Conservation (phyloP, 1,140 invertebrate genomes). For the Muscidifurax raptorellus region DNA sequence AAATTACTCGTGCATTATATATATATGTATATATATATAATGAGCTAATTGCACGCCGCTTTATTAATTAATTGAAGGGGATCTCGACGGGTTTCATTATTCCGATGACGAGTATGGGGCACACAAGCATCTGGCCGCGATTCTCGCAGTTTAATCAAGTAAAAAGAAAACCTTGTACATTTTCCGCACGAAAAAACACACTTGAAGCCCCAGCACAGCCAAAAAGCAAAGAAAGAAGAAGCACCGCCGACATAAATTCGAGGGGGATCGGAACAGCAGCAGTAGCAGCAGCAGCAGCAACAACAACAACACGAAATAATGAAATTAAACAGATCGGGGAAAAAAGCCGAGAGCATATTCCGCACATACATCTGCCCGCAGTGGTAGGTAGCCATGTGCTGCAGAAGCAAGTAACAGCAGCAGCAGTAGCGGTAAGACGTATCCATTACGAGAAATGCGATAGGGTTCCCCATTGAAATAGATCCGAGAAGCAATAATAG, state of each 20-base stretch:
- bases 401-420: not conserved
- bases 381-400: not conserved
- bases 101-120: not conserved
- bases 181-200: constrained; percentile 31
- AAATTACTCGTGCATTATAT: not conserved
- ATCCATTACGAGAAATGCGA: constrained; percentile 38
- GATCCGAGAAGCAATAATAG: constrained; percentile 38
- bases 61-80: no score
- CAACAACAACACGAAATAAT: constrained; percentile 27
- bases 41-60: not conserved
- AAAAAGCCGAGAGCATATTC: not conserved
- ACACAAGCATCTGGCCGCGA: not conserved
- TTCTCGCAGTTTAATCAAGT: constrained; percentile 32
- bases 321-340: constrained; percentile 12
- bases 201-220: not conserved
- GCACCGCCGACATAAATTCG: no score
- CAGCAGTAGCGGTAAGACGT: not conserved
- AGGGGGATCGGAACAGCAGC: not conserved
- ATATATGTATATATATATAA: no score
- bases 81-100: not conserved
- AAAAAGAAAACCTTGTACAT: constrained; percentile 7
- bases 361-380: no score
- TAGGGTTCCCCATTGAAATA: constrained; percentile 32
- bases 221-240: not conserved
- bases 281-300: not conserved